A percentile compares a stretch with the other conserved stretches of the same genome.
Conservation (phyloP, 2,113 vertebrate species). For the Protobothrops mucrosquamatus region DNA sequence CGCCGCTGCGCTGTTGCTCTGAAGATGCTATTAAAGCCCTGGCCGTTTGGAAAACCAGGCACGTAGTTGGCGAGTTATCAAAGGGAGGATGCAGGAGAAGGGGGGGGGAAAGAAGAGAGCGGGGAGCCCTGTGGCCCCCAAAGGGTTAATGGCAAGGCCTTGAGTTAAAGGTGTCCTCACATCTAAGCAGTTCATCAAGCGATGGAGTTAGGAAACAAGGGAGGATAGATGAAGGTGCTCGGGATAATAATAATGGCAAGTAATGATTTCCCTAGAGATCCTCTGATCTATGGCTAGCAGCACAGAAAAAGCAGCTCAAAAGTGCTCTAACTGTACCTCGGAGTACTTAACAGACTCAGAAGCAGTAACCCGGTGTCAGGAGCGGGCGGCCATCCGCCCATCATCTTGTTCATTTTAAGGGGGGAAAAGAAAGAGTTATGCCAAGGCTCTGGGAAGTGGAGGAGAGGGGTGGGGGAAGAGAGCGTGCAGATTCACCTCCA, state of each 20-base stretch:
- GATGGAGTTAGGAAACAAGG: constrained; percentile 86
- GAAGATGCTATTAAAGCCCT: constrained; percentile 11
- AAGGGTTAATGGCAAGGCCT: constrained; percentile 77
- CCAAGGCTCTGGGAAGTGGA: constrained; percentile 48
- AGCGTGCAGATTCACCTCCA: constrained; percentile 76
- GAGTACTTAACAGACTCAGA: constrained; percentile 79
- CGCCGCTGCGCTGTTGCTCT: background rate
- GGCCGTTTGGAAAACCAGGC: constrained; percentile 48
- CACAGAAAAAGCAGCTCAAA: constrained; percentile 77
- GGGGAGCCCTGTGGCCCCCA: constrained; percentile 52
- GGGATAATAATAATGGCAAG: constrained; percentile 94
- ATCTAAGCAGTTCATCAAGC: constrained; percentile 84
- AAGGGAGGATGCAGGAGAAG: background rate
- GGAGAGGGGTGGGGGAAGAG: constrained; percentile 77
- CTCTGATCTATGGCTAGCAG: constrained; percentile 92
- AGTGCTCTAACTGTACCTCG: constrained; percentile 78
- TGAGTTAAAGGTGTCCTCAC: constrained; percentile 75
- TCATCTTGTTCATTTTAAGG: constrained; percentile 72
- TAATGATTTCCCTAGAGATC: constrained; percentile 97
- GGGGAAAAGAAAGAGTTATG: constrained; percentile 72
- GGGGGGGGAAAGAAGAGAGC: constrained; percentile 24
- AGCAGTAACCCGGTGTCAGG: constrained; percentile 76
- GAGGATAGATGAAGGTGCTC: constrained; percentile 87
- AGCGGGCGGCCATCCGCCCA: constrained; percentile 47
- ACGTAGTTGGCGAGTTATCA: constrained; percentile 40